A percentile compares a stretch with the other conserved stretches of the same genome.
These are phyloP conservation scores for Proisotoma minuta DNA, from an alignment of 2,888 invertebrate genomes.

Conservation along the genomic window DNA sequence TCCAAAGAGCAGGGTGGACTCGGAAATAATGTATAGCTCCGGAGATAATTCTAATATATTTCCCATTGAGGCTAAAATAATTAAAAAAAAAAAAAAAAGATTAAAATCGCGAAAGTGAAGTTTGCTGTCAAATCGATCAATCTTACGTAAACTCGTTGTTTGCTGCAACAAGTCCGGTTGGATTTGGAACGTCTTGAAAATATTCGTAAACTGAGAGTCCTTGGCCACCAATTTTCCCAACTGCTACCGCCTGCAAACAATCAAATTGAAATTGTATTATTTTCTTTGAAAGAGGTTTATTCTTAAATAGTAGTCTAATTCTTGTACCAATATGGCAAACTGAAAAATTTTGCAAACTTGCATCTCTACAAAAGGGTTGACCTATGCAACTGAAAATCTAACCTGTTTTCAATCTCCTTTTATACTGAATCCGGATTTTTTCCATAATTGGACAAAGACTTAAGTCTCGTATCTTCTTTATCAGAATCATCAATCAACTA, in stretches of 20 bases:
- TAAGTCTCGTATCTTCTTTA: too few relatives aligned
- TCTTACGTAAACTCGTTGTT: conserved; percentile 49
- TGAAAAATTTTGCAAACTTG: too few relatives aligned
- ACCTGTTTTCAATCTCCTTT: too few relatives aligned
- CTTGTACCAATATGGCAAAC: too few relatives aligned
- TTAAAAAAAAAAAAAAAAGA: not conserved
- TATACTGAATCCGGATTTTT: too few relatives aligned
- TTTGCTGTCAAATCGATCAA: not conserved
- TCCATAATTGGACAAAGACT: too few relatives aligned
- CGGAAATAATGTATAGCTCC: conserved; percentile 58
- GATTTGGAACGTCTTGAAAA: conserved; percentile 52
- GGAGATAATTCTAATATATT: conserved; percentile 53
- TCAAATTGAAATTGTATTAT: too few relatives aligned
- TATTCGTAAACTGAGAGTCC: conserved; percentile 52
- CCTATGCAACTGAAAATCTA: too few relatives aligned
- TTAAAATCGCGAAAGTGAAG: not conserved
- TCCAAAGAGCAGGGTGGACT: conserved; percentile 55
- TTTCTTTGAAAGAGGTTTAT: too few relatives aligned
- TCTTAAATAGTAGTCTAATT: too few relatives aligned
- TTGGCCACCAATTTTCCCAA: conserved; percentile 7
- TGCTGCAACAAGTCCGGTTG: conserved; percentile 49
- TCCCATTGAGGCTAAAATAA: conserved; percentile 51
- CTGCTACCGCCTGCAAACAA: not conserved
- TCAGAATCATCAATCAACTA: too few relatives aligned
- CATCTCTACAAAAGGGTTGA: too few relatives aligned